Evolutionary conservation across 2,888 invertebrate species (phyloP).

Genomic region (Daptonema setosum): DNA sequence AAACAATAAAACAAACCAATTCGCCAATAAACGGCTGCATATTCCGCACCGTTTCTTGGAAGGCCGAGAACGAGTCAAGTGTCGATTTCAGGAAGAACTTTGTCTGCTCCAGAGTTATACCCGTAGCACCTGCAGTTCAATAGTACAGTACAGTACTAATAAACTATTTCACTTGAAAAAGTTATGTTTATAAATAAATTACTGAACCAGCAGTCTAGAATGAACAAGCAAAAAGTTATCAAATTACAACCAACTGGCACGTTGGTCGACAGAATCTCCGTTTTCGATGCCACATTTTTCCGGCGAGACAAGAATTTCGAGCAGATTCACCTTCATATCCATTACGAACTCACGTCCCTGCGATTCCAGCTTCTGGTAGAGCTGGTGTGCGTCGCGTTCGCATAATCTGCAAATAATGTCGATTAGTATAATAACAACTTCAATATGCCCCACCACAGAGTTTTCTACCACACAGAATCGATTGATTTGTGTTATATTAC

Average conservation of each 20-base stretch:
- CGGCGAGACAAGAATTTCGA: constrained; percentile 29
- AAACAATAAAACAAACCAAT: constrained; percentile 25
- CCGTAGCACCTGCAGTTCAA: not conserved
- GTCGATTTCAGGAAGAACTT: constrained; percentile 38
- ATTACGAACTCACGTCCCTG: constrained; percentile 44
- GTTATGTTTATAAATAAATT: too few relatives aligned
- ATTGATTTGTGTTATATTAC: too few relatives aligned
- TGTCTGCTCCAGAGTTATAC: constrained; percentile 30
- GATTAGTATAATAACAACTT: too few relatives aligned
- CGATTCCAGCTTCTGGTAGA: constrained; percentile 41
- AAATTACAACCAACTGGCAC: too few relatives aligned
- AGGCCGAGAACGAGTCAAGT: constrained; percentile 42
- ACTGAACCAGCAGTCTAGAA: too few relatives aligned
- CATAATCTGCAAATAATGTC: constrained; percentile 29
- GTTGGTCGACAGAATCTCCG: too few relatives aligned
- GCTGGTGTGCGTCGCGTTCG: constrained; percentile 40
- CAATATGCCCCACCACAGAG: too few relatives aligned
- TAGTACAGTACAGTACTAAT: too few relatives aligned
- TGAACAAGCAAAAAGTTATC: too few relatives aligned
- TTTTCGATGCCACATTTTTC: constrained; percentile 2
- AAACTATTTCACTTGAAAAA: too few relatives aligned
- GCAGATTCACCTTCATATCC: constrained; percentile 40
- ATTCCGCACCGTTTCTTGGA: constrained; percentile 33
- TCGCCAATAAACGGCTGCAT: constrained; percentile 36
- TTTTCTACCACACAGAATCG: too few relatives aligned